A percentile compares a stretch with the other conserved stretches of the same genome.
These are phyloP conservation scores for Oreohelix idahoensis DNA, from an alignment of 1,140 invertebrate genomes.

Conservation along the genomic window DNA sequence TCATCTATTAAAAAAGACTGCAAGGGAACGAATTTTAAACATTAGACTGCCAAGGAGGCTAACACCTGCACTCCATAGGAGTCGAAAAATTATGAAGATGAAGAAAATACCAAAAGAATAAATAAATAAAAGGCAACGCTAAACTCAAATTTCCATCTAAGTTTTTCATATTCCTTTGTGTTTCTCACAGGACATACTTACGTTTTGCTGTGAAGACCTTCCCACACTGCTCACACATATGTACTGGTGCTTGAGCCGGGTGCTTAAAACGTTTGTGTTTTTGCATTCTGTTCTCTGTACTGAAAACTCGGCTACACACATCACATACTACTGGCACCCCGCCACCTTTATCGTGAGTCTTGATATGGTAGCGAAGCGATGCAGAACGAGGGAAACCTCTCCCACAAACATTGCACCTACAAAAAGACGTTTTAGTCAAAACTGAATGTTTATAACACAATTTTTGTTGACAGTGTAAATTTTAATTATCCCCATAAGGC, in stretches of 20 bases:
- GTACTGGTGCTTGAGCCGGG: slow-evolving; percentile 49
- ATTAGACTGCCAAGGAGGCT: no score
- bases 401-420: slow-evolving; percentile 60
- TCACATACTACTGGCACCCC: slow-evolving; percentile 51
- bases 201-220: slow-evolving; percentile 56
- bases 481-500: no score
- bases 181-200: slow-evolving; percentile 49
- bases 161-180: no score
- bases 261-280: slow-evolving; percentile 59
- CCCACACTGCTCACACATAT: slow-evolving; percentile 54
- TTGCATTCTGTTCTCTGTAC: slow-evolving; percentile 48
- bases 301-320: slow-evolving; percentile 51
- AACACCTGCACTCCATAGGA: no score
- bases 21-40: no score
- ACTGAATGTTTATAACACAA: neutral
- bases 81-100: no score
- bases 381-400: slow-evolving; percentile 51
- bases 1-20: no score
- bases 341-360: slow-evolving; percentile 53
- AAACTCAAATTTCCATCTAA: no score
- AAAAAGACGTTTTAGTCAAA: neutral
- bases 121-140: no score
- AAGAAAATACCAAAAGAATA: no score
- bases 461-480: neutral
- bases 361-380: slow-evolving; percentile 56